Evolutionary conservation across 2,113 vertebrate genomes (phyloP).

Genomic region (Channa maculata): DNA sequence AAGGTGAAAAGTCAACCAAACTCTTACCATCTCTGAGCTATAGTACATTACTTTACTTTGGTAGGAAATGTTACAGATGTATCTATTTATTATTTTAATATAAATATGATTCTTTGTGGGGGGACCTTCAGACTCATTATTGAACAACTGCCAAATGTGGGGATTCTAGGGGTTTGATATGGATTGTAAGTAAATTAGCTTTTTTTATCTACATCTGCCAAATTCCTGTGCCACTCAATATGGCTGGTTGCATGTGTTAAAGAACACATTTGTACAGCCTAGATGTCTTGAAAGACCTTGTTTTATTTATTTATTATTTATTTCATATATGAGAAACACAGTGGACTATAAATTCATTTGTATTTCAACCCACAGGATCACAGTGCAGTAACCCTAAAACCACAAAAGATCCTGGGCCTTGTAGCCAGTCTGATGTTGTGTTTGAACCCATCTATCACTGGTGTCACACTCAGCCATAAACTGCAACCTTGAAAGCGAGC

Average conservation of each 20-base stretch:
- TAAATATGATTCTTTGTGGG: slow-evolving; percentile 7
- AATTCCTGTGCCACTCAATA: slow-evolving; percentile 72
- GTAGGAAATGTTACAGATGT: not conserved
- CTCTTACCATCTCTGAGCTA: not conserved
- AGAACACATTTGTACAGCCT: slow-evolving; percentile 64
- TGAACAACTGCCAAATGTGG: slow-evolving; percentile 16
- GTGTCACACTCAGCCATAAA: slow-evolving; percentile 66
- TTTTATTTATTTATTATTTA: slow-evolving; percentile 39
- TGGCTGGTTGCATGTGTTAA: slow-evolving; percentile 63
- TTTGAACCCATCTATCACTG: slow-evolving; percentile 75
- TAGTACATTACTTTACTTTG: not conserved
- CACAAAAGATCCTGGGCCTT: slow-evolving; percentile 58
- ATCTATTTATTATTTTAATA: slow-evolving; percentile 14
- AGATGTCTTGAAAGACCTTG: slow-evolving; percentile 68
- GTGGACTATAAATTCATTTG: slow-evolving; percentile 28
- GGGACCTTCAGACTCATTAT: not conserved
- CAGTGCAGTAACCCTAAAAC: slow-evolving; percentile 50
- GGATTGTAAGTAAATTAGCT: slow-evolving; percentile 31
- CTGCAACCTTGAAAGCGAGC: slow-evolving; percentile 64
- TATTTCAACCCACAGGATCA: slow-evolving; percentile 42
- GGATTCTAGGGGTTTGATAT: not conserved
- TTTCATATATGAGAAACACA: slow-evolving; percentile 38
- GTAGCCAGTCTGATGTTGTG: slow-evolving; percentile 57
- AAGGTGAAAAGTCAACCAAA: not conserved
- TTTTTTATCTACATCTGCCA: slow-evolving; percentile 51